Conservation (phyloP, 37 sponge, comb jelly and placozoan genomes). For the Bolinopsis microptera region DNA sequence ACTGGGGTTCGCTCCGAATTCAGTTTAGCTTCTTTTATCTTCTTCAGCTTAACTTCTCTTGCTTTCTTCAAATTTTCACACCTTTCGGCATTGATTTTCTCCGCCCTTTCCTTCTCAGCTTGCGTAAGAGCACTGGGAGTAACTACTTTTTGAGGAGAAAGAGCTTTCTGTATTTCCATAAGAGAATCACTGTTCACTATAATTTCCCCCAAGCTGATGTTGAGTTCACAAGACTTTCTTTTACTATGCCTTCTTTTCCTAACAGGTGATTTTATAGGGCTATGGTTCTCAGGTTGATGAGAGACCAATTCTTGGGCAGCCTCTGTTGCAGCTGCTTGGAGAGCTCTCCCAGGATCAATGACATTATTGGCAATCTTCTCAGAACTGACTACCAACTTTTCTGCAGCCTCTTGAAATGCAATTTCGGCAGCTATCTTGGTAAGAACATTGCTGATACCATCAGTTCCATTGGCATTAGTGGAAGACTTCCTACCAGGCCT, state of each 20-base stretch:
- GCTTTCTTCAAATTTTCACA: not conserved
- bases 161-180: not conserved
- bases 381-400: not conserved
- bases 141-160: not conserved
- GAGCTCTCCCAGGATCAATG: not conserved
- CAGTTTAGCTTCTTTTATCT: not conserved
- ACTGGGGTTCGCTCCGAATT: too few species aligned
- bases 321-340: not conserved
- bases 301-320: not conserved
- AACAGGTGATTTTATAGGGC: not conserved
- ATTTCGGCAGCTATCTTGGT: not conserved
- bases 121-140: not conserved
- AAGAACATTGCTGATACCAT: not conserved
- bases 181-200: not conserved
- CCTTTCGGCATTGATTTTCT: not conserved
- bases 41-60: not conserved
- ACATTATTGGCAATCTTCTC: not conserved
- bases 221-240: not conserved
- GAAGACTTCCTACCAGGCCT: conserved; percentile 7
- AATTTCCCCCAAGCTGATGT: not conserved
- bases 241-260: not conserved
- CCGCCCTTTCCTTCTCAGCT: not conserved
- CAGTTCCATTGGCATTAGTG: not conserved
- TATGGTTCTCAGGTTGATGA: not conserved
- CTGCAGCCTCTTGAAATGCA: conserved; percentile 28